Evolutionary conservation across 2,113 vertebrate species (phyloP).

Genomic region (Dipodomys stephensi): DNA sequence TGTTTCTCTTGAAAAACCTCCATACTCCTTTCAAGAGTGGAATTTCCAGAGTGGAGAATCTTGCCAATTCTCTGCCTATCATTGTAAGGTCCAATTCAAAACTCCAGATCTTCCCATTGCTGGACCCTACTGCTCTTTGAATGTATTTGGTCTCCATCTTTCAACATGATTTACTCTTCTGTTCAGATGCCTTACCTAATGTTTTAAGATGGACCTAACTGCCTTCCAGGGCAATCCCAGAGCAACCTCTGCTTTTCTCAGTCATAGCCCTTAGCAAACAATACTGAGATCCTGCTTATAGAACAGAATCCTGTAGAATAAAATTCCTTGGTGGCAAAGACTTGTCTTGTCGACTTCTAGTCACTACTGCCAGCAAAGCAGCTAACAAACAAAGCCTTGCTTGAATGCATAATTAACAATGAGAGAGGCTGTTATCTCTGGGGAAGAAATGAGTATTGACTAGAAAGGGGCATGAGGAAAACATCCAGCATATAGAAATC

Average conservation of each 20-base stretch:
- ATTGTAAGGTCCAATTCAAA: neutral
- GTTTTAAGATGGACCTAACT: neutral
- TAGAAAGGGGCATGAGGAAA: neutral
- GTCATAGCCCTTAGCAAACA: neutral
- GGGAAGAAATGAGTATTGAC: neutral
- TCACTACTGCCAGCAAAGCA: neutral
- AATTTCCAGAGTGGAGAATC: no score
- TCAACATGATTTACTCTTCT: neutral
- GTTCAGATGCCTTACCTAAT: neutral
- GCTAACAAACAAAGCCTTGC: neutral
- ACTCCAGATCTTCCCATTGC: neutral
- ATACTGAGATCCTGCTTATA: neutral
- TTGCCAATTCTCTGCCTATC: neutral
- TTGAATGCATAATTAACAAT: neutral
- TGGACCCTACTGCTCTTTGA: neutral
- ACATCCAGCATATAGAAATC: neutral
- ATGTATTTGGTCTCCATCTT: neutral
- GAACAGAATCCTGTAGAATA: neutral
- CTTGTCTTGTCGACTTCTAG: neutral
- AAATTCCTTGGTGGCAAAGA: neutral
- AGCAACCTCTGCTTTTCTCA: neutral
- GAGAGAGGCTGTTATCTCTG: neutral
- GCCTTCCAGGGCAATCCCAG: neutral
- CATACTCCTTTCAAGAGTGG: no score
- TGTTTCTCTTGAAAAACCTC: no score